Conservation (phyloP, 2,888 invertebrate species). For the Tachina lurida region DNA sequence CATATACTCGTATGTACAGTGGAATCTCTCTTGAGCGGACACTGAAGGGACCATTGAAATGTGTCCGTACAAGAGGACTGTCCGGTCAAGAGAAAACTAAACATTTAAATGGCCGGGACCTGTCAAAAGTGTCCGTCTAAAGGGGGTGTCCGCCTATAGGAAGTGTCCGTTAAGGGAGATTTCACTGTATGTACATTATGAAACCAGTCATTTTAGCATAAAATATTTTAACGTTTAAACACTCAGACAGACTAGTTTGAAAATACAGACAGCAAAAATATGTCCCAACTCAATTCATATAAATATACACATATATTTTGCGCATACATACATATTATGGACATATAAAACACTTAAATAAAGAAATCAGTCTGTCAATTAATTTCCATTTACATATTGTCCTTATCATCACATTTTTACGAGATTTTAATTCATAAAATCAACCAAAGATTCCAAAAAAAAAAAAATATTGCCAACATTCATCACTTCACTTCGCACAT, state of each 20-base stretch:
- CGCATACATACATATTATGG: too few relatives aligned
- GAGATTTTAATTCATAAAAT: constrained; percentile 75
- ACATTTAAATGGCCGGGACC: too few relatives aligned
- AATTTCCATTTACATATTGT: constrained; percentile 76
- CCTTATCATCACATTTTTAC: constrained; percentile 68
- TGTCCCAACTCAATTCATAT: not conserved
- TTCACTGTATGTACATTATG: constrained; percentile 25
- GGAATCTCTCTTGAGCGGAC: too few relatives aligned
- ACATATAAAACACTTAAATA: constrained; percentile 65
- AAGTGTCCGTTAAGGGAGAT: too few relatives aligned
- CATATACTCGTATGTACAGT: constrained; percentile 37
- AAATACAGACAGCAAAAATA: not conserved
- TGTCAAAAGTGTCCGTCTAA: too few relatives aligned
- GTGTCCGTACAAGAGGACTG: too few relatives aligned
- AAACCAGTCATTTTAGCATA: constrained; percentile 50
- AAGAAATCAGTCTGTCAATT: constrained; percentile 76
- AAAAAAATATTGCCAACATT: not conserved
- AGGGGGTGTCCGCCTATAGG: too few relatives aligned
- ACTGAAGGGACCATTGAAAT: too few relatives aligned
- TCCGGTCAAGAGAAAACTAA: too few relatives aligned
- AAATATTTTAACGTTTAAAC: constrained; percentile 22
- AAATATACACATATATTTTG: constrained; percentile 2
- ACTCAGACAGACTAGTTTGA: not conserved
- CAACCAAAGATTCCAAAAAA: constrained; percentile 39
- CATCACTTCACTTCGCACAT: not conserved